Evolutionary conservation across 2,113 vertebrate species (phyloP), one percentile per base, ranked within the genome.

Genomic region (Sapayoa aenigma): DNA sequence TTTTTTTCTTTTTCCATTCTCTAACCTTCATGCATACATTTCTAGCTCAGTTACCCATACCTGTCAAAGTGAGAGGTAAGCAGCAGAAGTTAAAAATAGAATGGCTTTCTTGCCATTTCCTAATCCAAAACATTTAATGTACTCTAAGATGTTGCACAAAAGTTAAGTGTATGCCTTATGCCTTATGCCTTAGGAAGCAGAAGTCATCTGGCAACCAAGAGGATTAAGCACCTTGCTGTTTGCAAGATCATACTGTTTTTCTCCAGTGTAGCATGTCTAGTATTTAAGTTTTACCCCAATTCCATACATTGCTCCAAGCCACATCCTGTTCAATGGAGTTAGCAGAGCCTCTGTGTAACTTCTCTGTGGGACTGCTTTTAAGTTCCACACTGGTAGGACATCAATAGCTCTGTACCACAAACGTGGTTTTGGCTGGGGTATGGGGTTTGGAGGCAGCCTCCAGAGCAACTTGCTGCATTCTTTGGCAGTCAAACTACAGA

Each of bases 401-500:
- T 87, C 83, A 89, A 68, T 87, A 93, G 60, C 39, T 68, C 58
- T 46, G 65, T 46, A 94, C 94, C 90, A 95, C 79, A 93, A 90
- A 91, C 62, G 14, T 88, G 73, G 79, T 95, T 97, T 97, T 97
- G 97, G 96, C 95, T 90, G 66, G 67, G 24, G 27, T 85, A 73
- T 44, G 76, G 79, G 84, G 87, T 80, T 89, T 2, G 1, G 76
- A 96, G 87, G 41, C 90, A 89, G 84, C 60, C 82, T 96, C 91
- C 92, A 89, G 93, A 97, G 81, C 65, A 86, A 83, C 86, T 95
- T 84, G 79, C 71, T 92, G 67, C 76, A 92, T 95, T 96, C 93
- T 94, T 97, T 96, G 93, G 95, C 95, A 97, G 90, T 31, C 80
- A 84, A 83, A 74, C 84, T 84, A 66, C 88, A 94, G 93, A 94